Conservation (phyloP, 2,888 invertebrate genomes). For the Mylabris sibirica region DNA sequence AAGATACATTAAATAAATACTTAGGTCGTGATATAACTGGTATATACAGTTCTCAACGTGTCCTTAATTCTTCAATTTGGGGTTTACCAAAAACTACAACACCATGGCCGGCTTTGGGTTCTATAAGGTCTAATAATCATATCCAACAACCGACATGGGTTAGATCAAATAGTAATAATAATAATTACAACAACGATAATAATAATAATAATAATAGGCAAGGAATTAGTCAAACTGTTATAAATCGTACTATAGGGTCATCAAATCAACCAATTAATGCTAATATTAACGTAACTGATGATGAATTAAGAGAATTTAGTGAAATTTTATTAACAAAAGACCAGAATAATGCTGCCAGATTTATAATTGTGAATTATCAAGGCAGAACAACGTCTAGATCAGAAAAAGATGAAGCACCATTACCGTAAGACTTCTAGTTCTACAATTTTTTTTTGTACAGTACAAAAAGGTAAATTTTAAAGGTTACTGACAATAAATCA, state of each 20-base stretch:
- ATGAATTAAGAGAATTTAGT: conserved; percentile 69
- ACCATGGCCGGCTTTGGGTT: conserved; percentile 49
- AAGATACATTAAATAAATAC: neutral
- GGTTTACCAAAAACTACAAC: conserved; percentile 39
- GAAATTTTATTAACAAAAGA: conserved; percentile 78
- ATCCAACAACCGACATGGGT: conserved; percentile 25
- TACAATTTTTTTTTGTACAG: neutral
- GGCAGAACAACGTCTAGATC: conserved; percentile 76
- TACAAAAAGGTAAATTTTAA: conserved; percentile 41
- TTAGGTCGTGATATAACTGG: conserved; percentile 16
- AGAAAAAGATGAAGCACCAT: conserved; percentile 74
- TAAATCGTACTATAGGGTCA: conserved; percentile 20
- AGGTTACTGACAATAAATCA: conserved; percentile 74
- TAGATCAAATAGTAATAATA: conserved; percentile 24
- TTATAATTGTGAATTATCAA: conserved; percentile 77
- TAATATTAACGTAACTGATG: conserved; percentile 41
- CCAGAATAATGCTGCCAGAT: conserved; percentile 74
- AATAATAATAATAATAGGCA: conserved; percentile 13
- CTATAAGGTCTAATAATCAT: neutral
- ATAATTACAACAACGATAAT: neutral
- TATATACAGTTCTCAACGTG: neutral
- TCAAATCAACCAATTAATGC: neutral
- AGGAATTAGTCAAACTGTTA: conserved; percentile 13
- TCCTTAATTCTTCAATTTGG: conserved; percentile 7
- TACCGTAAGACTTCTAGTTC: conserved; percentile 78